These are phyloP conservation scores for Icerya purchasi DNA, from an alignment of 2,888 invertebrate genomes.

Conservation along the genomic window DNA sequence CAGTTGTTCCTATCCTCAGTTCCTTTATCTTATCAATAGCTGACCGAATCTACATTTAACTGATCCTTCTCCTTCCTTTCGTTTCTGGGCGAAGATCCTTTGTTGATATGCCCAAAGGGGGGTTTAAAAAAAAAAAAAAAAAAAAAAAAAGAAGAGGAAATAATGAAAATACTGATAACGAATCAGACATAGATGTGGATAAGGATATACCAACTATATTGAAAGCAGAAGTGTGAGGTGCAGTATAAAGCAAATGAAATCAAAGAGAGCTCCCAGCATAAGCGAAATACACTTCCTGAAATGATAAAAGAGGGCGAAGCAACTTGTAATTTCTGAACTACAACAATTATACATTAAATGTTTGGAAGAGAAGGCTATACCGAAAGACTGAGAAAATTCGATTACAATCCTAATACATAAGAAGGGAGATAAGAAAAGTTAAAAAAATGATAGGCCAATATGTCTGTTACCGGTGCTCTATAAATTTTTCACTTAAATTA, in stretches of 20 bases:
- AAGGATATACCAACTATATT: background rate
- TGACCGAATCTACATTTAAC: too few relatives aligned
- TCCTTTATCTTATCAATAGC: too few relatives aligned
- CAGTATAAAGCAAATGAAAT: background rate
- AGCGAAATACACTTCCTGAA: background rate
- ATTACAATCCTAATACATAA: background rate
- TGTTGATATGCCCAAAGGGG: too few relatives aligned
- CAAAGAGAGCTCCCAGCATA: background rate
- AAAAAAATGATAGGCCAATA: background rate
- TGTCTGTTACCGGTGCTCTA: too few relatives aligned
- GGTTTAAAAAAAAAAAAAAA: too few relatives aligned
- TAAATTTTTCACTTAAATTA: background rate
- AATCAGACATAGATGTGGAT: background rate
- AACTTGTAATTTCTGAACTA: too few relatives aligned
- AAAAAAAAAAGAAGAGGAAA: background rate
- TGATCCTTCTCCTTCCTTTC: too few relatives aligned
- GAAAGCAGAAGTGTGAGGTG: background rate
- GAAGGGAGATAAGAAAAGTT: background rate
- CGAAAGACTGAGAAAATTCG: background rate
- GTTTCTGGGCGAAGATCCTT: too few relatives aligned
- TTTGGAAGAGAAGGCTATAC: background rate
- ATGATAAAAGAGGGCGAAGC: background rate
- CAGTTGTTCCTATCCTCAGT: too few relatives aligned
- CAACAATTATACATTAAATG: background rate
- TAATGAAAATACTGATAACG: background rate